Evolutionary conservation across 2,888 invertebrate species (phyloP), one percentile per base, ranked within the genome.

Genomic region (Linnaemya tessellans): DNA sequence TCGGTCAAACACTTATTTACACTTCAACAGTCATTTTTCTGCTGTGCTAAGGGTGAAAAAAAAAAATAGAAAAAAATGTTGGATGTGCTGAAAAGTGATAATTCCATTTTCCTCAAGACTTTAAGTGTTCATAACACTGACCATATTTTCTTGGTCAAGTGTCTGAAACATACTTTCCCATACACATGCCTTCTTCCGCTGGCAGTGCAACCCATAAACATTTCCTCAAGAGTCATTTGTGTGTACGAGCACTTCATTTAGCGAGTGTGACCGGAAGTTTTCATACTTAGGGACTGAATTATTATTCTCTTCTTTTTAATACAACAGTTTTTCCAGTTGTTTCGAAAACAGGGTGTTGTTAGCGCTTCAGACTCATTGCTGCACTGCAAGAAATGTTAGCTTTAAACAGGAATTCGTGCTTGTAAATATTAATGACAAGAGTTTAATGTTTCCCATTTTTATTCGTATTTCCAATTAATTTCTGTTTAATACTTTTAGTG

Each of bases 81-180:
- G 56, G 67, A 38, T 67, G 58, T 80, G 84, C 56, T 65, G 67
- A 84, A 80, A 84, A 77, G 77, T 80, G 77, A 84, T 80, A 78
- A 84, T 84, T 77, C 62, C 67, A 20, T 49, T 78, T 64, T 78
- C 56, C 38, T 43, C 56, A 46, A 70, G 74, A 56, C 58, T 46
- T 84, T 64, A 84, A 84, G 80, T 80, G 77, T 67, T 84, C 62
- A 65, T 75, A 80, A 71, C 71, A 81, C 60, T 84, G 77, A 84
- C 80, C 84, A 84, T 84, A 84, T 84, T 84, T 84, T 81, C 73
- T 78, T 84, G 84, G 73, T 81, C 80, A 84, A 81, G 73, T 80
- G 41, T 74, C 73, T 73, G 68, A 35, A 73, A 25, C 56, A 78
- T 15, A 51, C 65, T 10, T 25, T 10, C 25, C 13, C 70, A 7